Evolutionary conservation across 2,113 vertebrate species (phyloP).

Genomic region (Lynx canadensis): DNA sequence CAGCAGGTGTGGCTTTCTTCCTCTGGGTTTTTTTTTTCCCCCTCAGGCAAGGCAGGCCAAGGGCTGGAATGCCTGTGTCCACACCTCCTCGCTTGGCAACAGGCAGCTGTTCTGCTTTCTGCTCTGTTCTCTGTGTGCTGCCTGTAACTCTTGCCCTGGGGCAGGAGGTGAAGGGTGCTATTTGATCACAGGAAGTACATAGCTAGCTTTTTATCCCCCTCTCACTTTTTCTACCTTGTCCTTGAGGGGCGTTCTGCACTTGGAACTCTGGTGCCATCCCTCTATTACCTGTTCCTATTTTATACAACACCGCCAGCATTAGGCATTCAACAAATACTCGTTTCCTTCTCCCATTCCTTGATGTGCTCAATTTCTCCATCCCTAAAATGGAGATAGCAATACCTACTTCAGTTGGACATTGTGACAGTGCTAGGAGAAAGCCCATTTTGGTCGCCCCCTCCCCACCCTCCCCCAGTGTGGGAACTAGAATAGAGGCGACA

Average conservation of each 20-base stretch:
- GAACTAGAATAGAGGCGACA: not conserved
- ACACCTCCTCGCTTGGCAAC: rapidly evolving
- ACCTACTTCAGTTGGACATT: not conserved
- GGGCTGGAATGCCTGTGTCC: rapidly evolving
- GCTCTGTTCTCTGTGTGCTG: no score
- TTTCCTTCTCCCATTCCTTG: not conserved
- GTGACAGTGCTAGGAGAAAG: not conserved
- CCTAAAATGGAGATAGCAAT: not conserved
- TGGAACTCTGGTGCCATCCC: not conserved
- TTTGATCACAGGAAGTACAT: not conserved
- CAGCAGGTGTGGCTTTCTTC: not conserved
- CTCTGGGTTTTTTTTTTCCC: not conserved
- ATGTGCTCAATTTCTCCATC: not conserved
- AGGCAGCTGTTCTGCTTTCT: no score
- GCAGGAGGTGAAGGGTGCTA: rapidly evolving
- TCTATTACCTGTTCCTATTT: not conserved
- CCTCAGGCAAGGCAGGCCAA: rapidly evolving
- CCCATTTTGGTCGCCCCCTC: no score
- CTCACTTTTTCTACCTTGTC: not conserved
- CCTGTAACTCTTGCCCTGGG: not conserved
- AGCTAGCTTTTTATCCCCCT: not conserved
- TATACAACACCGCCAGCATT: rapidly evolving
- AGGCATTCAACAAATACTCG: not conserved
- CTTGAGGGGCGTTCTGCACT: not conserved
- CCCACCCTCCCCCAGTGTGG: rapidly evolving